Conservation (phyloP, 2,888 invertebrate species). For the Homarus gammarus region DNA sequence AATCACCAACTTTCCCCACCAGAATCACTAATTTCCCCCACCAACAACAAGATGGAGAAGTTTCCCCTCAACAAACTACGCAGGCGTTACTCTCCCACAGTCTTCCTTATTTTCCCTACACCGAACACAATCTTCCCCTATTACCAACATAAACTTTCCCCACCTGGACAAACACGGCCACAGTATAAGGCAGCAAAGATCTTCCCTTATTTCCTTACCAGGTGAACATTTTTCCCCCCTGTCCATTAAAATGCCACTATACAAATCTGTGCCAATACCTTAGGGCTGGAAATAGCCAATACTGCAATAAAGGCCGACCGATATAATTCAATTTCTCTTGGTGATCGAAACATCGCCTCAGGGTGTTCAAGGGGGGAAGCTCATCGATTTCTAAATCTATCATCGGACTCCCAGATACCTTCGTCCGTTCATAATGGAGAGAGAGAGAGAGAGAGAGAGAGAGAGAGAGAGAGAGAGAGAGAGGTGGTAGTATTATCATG, state of each 20-base stretch:
- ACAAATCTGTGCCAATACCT: constrained; percentile 26
- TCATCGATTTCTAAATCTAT: neutral
- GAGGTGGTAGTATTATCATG: neutral
- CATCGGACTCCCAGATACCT: neutral
- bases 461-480: neutral
- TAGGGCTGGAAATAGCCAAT: constrained; percentile 33
- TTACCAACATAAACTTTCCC: too few relatives aligned
- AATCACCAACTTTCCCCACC: too few relatives aligned
- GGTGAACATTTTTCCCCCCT: neutral
- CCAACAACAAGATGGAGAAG: too few relatives aligned
- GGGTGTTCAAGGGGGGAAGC: constrained; percentile 25
- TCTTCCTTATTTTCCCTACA: too few relatives aligned
- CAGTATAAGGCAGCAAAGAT: too few relatives aligned
- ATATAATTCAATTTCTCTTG: constrained; percentile 49
- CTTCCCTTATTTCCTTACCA: neutral
- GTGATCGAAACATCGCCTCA: constrained; percentile 43
- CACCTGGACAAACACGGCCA: too few relatives aligned
- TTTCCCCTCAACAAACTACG: too few relatives aligned
- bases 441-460: too few relatives aligned
- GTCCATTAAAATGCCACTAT: constrained; percentile 23
- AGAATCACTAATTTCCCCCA: too few relatives aligned
- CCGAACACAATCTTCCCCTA: too few relatives aligned
- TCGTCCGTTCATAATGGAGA: neutral
- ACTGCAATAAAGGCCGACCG: constrained; percentile 41
- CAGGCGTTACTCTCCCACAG: too few relatives aligned